These are phyloP conservation scores for Shinisaurus crocodilurus DNA, from an alignment of 2,113 vertebrate species.

Conservation along the genomic window DNA sequence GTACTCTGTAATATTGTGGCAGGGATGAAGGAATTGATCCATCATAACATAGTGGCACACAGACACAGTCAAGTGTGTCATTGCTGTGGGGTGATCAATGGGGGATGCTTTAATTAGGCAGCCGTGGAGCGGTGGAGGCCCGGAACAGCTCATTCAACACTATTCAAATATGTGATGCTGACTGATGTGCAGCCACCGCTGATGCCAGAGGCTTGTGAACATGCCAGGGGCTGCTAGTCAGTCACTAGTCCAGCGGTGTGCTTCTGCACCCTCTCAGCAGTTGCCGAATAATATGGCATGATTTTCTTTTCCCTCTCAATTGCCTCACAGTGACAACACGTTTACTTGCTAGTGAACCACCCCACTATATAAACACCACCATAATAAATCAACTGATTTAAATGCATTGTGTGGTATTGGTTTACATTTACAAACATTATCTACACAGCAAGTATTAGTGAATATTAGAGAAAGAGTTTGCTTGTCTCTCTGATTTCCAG, in stretches of 20 bases:
- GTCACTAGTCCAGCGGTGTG: not conserved
- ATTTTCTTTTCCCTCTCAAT: not conserved
- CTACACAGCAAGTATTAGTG: not conserved
- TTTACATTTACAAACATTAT: not conserved
- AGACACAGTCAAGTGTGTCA: not conserved
- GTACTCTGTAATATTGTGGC: not conserved
- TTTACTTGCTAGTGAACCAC: not conserved
- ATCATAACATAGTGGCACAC: not conserved
- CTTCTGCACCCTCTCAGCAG: not conserved
- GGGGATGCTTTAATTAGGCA: not conserved
- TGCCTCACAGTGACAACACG: not conserved
- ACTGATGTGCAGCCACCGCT: not conserved
- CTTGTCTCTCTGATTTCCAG: not conserved
- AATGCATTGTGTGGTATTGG: not conserved
- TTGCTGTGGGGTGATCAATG: not conserved
- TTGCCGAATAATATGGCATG: not conserved
- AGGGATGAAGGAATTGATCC: not conserved
- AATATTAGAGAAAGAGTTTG: not conserved
- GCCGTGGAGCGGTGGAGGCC: not conserved
- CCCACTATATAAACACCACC: not conserved
- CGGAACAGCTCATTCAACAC: too few species aligned
- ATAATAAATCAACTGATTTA: too few species aligned
- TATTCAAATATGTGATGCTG: not conserved
- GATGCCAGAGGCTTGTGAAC: not conserved
- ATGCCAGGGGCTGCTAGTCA: not conserved